These are phyloP conservation scores for Steinernema feltiae DNA, from an alignment of 1,140 invertebrate genomes.

Conservation along the genomic window DNA sequence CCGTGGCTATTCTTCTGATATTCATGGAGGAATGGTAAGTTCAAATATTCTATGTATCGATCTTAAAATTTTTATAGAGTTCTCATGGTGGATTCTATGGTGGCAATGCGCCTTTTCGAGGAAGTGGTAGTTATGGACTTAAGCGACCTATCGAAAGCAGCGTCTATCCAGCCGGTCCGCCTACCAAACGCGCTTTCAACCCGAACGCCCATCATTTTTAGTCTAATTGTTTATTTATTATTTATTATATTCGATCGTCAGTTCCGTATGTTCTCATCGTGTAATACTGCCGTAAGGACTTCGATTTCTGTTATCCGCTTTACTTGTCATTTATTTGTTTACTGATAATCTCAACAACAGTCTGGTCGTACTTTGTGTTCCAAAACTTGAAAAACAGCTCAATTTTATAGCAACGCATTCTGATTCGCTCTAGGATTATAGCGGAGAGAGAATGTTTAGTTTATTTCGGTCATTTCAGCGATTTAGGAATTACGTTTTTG, in stretches of 20 bases:
- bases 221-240: constrained; percentile 11
- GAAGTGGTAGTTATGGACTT: constrained; percentile 25
- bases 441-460: no score
- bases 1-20: constrained; percentile 21
- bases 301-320: no score
- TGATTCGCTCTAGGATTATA: no score
- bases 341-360: no score
- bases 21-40: constrained; percentile 9
- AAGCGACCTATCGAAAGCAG: constrained; percentile 34
- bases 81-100: constrained; percentile 16
- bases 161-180: constrained; percentile 53
- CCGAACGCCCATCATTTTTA: constrained; percentile 28
- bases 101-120: background rate
- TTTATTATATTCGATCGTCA: background rate
- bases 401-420: no score
- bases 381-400: no score
- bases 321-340: no score
- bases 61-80: background rate
- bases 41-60: background rate
- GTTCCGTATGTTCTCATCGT: background rate
- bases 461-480: no score
- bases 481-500: no score
- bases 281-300: no score
- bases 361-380: no score
- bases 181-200: constrained; percentile 37